Evolutionary conservation across 2,797 vertebrate genomes (phyloP), one percentile per base, ranked within the genome.

Genomic region (Coreius guichenoti): DNA sequence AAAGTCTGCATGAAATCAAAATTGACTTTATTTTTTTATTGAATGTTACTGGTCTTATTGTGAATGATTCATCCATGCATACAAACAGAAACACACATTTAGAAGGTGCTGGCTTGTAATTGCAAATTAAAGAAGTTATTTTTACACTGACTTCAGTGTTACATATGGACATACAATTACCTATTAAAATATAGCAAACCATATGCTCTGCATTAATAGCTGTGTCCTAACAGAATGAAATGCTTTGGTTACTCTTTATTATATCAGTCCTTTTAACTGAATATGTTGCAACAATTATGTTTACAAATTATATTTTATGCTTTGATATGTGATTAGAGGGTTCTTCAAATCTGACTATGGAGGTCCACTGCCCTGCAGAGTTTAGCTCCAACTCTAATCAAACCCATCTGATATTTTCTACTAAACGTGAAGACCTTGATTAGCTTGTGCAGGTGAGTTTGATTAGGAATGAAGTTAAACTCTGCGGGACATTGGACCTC

Each of bases 91-190:
- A 26, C 26, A 39, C 29, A 21, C 23, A 68, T 39, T 54, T 43
- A 63, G 36, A 69, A 73, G 17, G 39, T 36, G 9, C 76, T 36
- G 5, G 83, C 54, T 61, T 51, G 8, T 47, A 54, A 31, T 77
- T 17, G 36, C n/a, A 84, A 26, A 68, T 63, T 16, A 29, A 82
- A 72, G 8, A 65, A 75, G 5, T 12, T 36, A 49, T 75, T 83
- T 75, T 65, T 19, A 76, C 31, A 36, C 21, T 26, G 21, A 76
- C 29, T 17, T 65, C 13, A 75, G 17, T 4, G 7, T 47, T 73
- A 47, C 19, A 73, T 82, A 51, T 73, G 51, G 31, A 45, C 19
- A 13, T 9, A 23, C 12, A 43, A 58, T 31, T 43, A 43, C 1
- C 39, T 72, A 58, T 26, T 72, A 33, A 82, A 54, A 45, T 47